Conservation (phyloP, 2,888 invertebrate genomes). For the Eremobia ochroleuca region DNA sequence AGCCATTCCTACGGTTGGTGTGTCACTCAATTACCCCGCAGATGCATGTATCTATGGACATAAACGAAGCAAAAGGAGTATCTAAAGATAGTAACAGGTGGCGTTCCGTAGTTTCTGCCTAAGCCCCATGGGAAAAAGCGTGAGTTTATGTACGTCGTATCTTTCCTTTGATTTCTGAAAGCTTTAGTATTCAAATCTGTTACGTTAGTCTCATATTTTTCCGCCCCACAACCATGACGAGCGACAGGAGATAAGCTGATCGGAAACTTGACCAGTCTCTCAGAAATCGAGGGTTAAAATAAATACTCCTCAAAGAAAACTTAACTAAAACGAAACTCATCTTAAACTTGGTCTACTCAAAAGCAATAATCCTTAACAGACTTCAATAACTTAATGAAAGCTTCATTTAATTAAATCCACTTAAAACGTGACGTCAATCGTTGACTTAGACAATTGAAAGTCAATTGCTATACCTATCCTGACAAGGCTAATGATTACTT, state of each 20-base stretch:
- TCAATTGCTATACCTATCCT: conserved; percentile 26
- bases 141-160: neutral
- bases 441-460: conserved; percentile 31
- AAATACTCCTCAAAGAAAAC: neutral
- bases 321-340: neutral
- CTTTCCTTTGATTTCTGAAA: neutral
- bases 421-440: conserved; percentile 33
- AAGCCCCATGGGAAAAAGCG: neutral
- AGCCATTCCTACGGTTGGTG: no score
- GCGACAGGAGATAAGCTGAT: neutral
- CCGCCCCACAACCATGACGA: no score
- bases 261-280: neutral
- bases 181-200: neutral
- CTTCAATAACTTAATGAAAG: conserved; percentile 30
- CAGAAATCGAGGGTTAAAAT: neutral
- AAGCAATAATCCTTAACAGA: neutral
- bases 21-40: no score
- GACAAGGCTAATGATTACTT: conserved; percentile 3
- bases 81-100: neutral
- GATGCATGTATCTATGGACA: neutral
- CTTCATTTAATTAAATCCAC: conserved; percentile 28
- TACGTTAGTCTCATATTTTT: neutral
- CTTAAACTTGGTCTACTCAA: neutral
- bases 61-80: neutral
- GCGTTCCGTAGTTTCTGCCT: neutral